Base-by-base conservation (phyloP, 2,113 vertebrate genomes). In the Sander lucioperca region DNA sequence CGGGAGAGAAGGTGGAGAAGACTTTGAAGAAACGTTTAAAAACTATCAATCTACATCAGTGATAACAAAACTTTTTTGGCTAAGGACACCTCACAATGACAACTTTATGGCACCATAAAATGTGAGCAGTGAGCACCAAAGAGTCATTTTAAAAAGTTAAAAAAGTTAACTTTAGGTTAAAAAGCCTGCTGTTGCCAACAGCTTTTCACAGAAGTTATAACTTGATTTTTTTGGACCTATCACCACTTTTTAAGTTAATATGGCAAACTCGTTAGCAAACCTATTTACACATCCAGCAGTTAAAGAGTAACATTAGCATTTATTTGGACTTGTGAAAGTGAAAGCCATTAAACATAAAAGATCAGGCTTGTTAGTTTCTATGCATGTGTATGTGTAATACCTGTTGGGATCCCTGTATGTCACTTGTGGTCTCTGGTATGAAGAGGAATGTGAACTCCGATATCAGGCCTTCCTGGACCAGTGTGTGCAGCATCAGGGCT, bases 401-500 rank as follows among this genome's bases (percentile, higher is more conserved):
- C 97, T 95, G 96, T 77, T 83, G 82, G 15, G 97, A 96, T 74
- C 96, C 97, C 81, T 96, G 94, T 47, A 97, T 91, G 74, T 98
- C 97, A 80, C 43, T 96, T 25, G 96, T 88, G 45, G 90, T 96
- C 51, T 94, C 94, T 1, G 97, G 96, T 59, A 99, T 95, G 88
- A 94, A 95, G 75, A 96, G 48, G 33, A 99, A 27, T 0, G 63
- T 93, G 76, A 95, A 98, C 71, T 96, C 95, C 1, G 97, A 98
- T 83, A 99, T 95, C 50, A 99, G 92, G 3, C 96, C 95, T 21
- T 96, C 96, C 33, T 95, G 92, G 80, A 98, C 92, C 83, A 99
- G 95, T 2, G 95, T 94, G 77, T 95, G 93, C 27, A 99, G 95
- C 95, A 93, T 97, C 81, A 99, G 94, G 43, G 96, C 98, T 99